Evolutionary conservation across 2,113 vertebrate genomes (phyloP).

Genomic region (Ia io): DNA sequence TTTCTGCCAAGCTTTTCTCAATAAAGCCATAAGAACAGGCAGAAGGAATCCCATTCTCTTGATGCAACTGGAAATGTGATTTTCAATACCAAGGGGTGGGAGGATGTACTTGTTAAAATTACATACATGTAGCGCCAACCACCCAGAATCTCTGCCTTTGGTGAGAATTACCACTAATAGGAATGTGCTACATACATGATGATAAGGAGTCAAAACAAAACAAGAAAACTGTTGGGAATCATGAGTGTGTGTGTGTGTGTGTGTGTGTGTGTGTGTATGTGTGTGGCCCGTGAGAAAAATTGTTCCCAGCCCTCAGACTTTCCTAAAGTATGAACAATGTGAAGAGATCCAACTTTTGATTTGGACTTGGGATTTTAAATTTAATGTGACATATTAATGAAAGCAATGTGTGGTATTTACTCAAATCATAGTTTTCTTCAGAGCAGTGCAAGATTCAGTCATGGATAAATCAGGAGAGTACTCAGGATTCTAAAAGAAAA

Average conservation of each 20-base stretch:
- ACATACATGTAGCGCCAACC: background rate
- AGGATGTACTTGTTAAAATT: background rate
- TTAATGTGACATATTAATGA: slow-evolving; percentile 77
- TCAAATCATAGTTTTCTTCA: slow-evolving; percentile 42
- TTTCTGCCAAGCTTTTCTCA: background rate
- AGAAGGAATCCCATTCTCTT: background rate
- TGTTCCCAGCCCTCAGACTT: slow-evolving; percentile 59
- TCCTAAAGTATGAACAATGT: slow-evolving; percentile 65
- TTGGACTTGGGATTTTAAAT: slow-evolving; percentile 70
- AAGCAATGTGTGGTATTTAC: slow-evolving; percentile 72
- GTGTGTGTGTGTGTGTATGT: background rate
- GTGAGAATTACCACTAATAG: background rate
- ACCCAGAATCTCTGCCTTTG: background rate
- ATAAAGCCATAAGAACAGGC: background rate
- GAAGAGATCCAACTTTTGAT: slow-evolving; percentile 72
- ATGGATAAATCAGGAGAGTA: slow-evolving; percentile 4
- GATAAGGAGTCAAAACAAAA: background rate
- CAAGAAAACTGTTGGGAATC: background rate
- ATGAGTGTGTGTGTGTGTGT: background rate
- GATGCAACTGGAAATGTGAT: background rate
- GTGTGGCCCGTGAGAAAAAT: slow-evolving; percentile 55
- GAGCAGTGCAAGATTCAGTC: background rate
- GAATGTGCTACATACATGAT: background rate
- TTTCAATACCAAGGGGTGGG: background rate
- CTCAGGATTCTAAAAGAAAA: slow-evolving; percentile 21